Percentiles rank a stretch among this genome's conserved stretches.
These are phyloP conservation scores for Drosophila rellima DNA, from an alignment of 2,888 invertebrate genomes.

Conservation along the genomic window DNA sequence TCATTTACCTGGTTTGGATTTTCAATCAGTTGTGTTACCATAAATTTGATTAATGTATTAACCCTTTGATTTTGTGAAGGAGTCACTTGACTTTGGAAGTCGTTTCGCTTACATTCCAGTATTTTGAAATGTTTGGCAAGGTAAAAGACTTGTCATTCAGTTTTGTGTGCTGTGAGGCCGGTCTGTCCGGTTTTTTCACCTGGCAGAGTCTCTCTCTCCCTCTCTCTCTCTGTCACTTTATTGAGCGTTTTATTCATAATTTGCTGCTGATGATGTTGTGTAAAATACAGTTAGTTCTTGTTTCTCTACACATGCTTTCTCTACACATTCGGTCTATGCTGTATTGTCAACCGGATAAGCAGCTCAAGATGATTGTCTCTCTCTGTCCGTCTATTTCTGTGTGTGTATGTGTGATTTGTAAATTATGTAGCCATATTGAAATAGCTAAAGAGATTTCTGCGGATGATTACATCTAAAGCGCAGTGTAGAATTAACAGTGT, in stretches of 20 bases:
- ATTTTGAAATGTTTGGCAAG: constrained; percentile 30
- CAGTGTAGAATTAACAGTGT: not conserved
- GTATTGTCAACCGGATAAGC: constrained; percentile 71
- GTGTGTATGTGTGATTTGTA: constrained; percentile 23
- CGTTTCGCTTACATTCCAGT: constrained; percentile 9
- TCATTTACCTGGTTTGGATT: constrained; percentile 39
- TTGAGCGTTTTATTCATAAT: constrained; percentile 75
- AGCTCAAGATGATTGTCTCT: constrained; percentile 23
- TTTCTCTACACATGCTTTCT: constrained; percentile 69
- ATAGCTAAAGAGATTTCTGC: constrained; percentile 40
- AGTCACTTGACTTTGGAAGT: constrained; percentile 39
- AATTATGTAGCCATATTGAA: constrained; percentile 29
- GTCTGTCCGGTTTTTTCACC: constrained; percentile 77
- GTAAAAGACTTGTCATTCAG: constrained; percentile 55
- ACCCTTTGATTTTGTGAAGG: constrained; percentile 11
- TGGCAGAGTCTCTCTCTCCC: constrained; percentile 10
- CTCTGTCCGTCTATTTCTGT: constrained; percentile 4
- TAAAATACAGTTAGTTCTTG: constrained; percentile 76
- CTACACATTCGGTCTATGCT: constrained; percentile 39
- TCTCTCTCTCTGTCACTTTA: constrained; percentile 42
- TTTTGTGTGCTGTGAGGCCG: constrained; percentile 44
- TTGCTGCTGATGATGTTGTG: constrained; percentile 57
- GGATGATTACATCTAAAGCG: constrained; percentile 32
- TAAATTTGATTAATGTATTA: constrained; percentile 68
- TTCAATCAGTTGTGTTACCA: constrained; percentile 67